A percentile compares a stretch with the other conserved stretches of the same genome.
phyloP scores from a whole-genome alignment of 2,113 vertebrate genomes.

The Neodontobutis hainanensis region DNA sequence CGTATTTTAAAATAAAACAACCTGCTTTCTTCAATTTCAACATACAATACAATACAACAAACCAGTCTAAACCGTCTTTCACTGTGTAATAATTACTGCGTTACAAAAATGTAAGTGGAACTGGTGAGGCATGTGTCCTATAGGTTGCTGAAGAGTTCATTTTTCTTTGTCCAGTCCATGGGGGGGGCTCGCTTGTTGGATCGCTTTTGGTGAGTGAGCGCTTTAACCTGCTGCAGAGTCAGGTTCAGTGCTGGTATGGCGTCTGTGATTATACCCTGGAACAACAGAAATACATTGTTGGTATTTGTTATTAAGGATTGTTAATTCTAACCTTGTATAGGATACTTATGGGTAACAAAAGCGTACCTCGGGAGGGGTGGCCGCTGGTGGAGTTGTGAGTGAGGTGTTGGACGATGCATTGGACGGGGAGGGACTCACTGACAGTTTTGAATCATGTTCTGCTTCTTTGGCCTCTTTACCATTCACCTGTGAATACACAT shows the following conservation, averaged over 20 bases:
- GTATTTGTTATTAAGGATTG: neutral
- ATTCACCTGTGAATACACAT: conserved; percentile 68
- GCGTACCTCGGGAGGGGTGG: conserved; percentile 70
- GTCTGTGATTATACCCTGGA: conserved; percentile 59
- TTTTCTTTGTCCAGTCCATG: conserved; percentile 99
- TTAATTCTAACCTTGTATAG: neutral
- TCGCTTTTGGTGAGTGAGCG: conserved; percentile 92
- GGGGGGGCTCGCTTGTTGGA: conserved; percentile 91
- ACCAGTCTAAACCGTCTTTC: conserved; percentile 13
- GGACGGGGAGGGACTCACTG: conserved; percentile 75
- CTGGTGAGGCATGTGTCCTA: conserved; percentile 62
- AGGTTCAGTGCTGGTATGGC: conserved; percentile 85
- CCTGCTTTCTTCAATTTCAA: conserved; percentile 21
- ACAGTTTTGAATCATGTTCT: conserved; percentile 64
- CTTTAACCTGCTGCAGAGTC: conserved; percentile 92
- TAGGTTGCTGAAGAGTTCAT: conserved; percentile 97
- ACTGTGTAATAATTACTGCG: conserved; percentile 16
- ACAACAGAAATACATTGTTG: neutral
- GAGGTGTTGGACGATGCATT: conserved; percentile 77
- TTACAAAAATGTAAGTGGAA: conserved; percentile 19
- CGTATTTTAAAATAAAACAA: conserved; percentile 53
- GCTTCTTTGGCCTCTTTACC: conserved; percentile 51
- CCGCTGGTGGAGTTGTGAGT: conserved; percentile 55
- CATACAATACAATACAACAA: conserved; percentile 10
- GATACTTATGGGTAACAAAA: neutral